A percentile compares a stretch with the other conserved stretches of the same genome.
These are phyloP conservation scores for Corythornis leucogaster DNA, from an alignment of 2,797 vertebrate species.

Conservation along the genomic window DNA sequence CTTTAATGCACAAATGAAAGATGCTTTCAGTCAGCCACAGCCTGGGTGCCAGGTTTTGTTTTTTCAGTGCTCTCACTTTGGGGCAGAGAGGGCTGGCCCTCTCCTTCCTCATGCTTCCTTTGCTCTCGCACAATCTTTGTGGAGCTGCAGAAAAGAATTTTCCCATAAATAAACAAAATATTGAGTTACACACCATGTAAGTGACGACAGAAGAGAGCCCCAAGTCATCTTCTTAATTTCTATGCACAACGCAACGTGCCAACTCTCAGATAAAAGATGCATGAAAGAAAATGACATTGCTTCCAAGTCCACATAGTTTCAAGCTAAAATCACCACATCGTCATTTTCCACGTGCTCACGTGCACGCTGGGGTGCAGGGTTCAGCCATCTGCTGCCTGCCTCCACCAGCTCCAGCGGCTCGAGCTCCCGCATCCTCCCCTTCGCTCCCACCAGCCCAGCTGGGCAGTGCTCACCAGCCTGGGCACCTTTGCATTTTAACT, in stretches of 20 bases:
- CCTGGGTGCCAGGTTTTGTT: slow-evolving; percentile 55
- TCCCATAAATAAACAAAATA: slow-evolving; percentile 82
- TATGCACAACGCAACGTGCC: slow-evolving; percentile 62
- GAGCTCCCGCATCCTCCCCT: not conserved
- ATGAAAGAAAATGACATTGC: slow-evolving; percentile 60
- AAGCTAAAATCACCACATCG: slow-evolving; percentile 65
- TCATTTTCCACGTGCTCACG: slow-evolving; percentile 6
- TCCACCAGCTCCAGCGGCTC: not conserved
- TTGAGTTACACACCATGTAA: slow-evolving; percentile 75
- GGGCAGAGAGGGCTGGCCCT: slow-evolving; percentile 22
- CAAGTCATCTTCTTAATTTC: slow-evolving; percentile 76
- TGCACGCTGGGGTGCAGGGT: not conserved
- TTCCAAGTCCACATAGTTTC: slow-evolving; percentile 78
- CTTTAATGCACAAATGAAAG: slow-evolving; percentile 62
- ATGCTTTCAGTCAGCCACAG: slow-evolving; percentile 63
- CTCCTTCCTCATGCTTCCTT: slow-evolving; percentile 56
- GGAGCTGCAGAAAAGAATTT: slow-evolving; percentile 79
- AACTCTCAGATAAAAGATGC: slow-evolving; percentile 72
- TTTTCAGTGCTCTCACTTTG: slow-evolving; percentile 24
- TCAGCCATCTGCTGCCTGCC: not conserved
- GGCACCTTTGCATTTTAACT: fast-evolving
- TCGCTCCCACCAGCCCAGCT: fast-evolving
- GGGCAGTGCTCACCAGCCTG: fast-evolving
- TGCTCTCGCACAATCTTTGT: slow-evolving; percentile 51
- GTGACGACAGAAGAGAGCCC: slow-evolving; percentile 80